Evolutionary conservation across 2,797 vertebrate genomes (phyloP).

Genomic region (Monodelphis domestica): DNA sequence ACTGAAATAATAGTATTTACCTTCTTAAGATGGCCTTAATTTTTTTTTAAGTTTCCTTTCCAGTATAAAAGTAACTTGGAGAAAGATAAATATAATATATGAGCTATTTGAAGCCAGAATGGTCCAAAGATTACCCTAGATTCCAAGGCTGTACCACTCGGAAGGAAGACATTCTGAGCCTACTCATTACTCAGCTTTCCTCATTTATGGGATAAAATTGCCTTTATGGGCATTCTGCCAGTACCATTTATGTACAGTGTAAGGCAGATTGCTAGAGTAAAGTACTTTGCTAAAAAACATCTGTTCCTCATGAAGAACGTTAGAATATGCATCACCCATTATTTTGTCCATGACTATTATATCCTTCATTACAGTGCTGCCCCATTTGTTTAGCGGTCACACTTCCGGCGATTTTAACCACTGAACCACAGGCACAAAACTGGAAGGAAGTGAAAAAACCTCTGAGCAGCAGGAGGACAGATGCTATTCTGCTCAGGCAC

Average conservation of each 20-base stretch:
- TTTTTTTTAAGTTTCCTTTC: slow-evolving; percentile 66
- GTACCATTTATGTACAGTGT: slow-evolving; percentile 34
- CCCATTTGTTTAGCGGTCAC: slow-evolving; percentile 45
- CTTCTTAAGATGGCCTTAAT: slow-evolving; percentile 71
- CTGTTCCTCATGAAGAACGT: slow-evolving; percentile 54
- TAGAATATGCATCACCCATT: slow-evolving; percentile 51
- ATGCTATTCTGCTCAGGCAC: neutral
- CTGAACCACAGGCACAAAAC: slow-evolving; percentile 60
- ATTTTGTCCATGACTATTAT: slow-evolving; percentile 65
- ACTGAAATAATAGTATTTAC: slow-evolving; percentile 74
- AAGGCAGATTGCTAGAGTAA: slow-evolving; percentile 61
- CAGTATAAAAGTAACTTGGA: slow-evolving; percentile 59
- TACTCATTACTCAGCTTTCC: slow-evolving; percentile 66
- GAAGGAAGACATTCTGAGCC: slow-evolving; percentile 72
- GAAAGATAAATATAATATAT: slow-evolving; percentile 67
- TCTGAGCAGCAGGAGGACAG: slow-evolving; percentile 46
- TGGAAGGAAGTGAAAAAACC: slow-evolving; percentile 62
- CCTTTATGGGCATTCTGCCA: slow-evolving; percentile 64
- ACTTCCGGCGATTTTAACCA: slow-evolving; percentile 42
- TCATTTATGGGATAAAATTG: slow-evolving; percentile 64
- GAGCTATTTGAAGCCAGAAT: slow-evolving; percentile 71
- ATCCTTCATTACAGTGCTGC: slow-evolving; percentile 59
- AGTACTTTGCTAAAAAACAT: slow-evolving; percentile 67
- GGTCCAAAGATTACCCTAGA: slow-evolving; percentile 20
- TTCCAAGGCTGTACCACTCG: slow-evolving; percentile 47